Base-by-base conservation (phyloP, 2,888 invertebrate species). In the Ectropis crepuscularia region DNA sequence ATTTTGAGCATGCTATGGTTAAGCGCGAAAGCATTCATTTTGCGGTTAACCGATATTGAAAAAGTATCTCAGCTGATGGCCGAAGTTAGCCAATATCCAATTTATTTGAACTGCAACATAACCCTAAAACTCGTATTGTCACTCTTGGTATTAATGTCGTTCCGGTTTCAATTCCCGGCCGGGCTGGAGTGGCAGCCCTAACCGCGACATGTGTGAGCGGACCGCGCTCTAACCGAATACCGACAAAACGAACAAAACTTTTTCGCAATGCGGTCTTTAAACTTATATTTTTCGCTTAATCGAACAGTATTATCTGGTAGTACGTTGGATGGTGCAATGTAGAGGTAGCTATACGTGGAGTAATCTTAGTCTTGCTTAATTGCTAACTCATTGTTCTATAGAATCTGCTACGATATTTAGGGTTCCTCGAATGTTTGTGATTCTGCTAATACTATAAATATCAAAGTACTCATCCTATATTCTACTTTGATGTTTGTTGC, bases 201-300 rank as follows among this genome's bases (percentile, higher is more conserved):
- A 70, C 63, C 86, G 78, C 88, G 85, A 89, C 90, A 87, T 85
- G 83, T 88, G 89, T 87, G 87, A 82, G 75, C 80, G 80, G 79
- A 54, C 62, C 68, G 65, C 60, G 67, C 66, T 63, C 63, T 77
- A 74, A 73, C 69, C 70, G 70, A 74, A 73, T 53, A 73, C 74
- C 77, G 74, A 77, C 80, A 84, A 86, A 86, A 85, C 79, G 83
- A 80, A 78, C 77, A 84, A 86, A 90, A 89, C 78, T 88, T 88
- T 89, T 87, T 88, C 89, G 86, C 89, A 87, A 81, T 89, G 88
- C 90, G 84, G 87, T 86, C 84, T 85, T 85, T 86, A 85, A 87
- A 86, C 85, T 85, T 81, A 79, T 76, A 65, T 80, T 85, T 85
- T 83, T 81, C 77, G 75, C 74, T 72, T 80, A 80, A 83, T 84